Base-by-base conservation (phyloP, 2,797 vertebrate genomes). In the Anguilla anguilla region DNA sequence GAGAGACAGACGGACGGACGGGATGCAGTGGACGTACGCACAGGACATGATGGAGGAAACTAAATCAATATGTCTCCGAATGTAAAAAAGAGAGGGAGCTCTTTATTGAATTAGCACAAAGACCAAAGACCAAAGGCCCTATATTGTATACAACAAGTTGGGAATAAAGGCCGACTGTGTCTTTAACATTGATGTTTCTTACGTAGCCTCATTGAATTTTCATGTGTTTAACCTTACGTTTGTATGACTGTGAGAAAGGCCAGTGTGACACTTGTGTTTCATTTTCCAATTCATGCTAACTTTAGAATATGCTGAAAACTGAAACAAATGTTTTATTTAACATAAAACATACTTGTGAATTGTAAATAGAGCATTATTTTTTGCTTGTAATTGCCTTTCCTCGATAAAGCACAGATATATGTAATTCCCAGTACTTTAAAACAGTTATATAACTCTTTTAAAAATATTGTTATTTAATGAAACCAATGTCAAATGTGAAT, bases 1-100 rank as follows among this genome's bases (percentile, higher is more conserved):
- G 57, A 74, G 31, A 17, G 77, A 83, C 86, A 87, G 64, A 17
- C n/a, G 64, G 61, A 79, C 15, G 15, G 74, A 79, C 74, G 11
- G 39, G 67, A 69, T 39, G 72, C 31, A 39, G 4, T 22, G 7
- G 61, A 67, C 35, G 87, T 17, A 11, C 84, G 31, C 53, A 15
- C 25, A 74, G 25, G 28, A 72, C 69, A 51, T n/a, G 28, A 59
- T 67, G 43, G 39, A 31, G 28, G 9, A 87, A 55, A 3, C 81
- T 74, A 46, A 85, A 72, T 35, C 35, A 31, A 72, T 69, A n/a
- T 13, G 35, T 72, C 9, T 72, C 28, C 35, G n/a, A 72, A 72
- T 19, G 9, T 72, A 69, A 61, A 57, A 57, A 57, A 46, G 43
- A 67, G 6, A 67, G 6, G 25, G 19, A 19, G 22, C 22, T 67